Conservation (phyloP, 2,113 vertebrate genomes). For the Sander vitreus region DNA sequence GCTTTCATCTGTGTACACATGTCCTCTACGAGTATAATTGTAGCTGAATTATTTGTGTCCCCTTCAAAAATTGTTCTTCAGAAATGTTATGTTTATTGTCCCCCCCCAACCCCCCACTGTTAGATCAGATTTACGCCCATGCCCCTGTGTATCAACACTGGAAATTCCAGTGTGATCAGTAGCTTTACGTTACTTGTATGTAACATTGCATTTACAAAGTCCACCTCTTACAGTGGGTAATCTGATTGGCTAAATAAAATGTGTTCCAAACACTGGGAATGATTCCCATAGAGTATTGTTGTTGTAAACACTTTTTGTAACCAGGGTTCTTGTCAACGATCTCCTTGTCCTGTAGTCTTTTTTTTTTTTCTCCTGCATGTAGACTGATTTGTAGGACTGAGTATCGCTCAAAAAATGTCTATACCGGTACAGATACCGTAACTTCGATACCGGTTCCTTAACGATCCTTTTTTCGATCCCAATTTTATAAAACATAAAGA, state of each 20-base stretch:
- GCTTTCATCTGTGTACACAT: too few species aligned
- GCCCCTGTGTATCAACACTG: not conserved
- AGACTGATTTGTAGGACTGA: not conserved
- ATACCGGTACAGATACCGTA: too few species aligned
- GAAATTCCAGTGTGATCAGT: not conserved
- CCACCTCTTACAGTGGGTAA: not conserved
- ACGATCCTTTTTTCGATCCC: too few species aligned
- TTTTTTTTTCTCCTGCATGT: not conserved
- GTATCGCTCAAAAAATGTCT: too few species aligned
- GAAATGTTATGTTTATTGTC: too few species aligned
- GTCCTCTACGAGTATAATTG: too few species aligned
- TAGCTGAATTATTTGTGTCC: too few species aligned
- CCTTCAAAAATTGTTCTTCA: too few species aligned
- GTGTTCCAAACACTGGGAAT: not conserved
- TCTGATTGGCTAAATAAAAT: not conserved
- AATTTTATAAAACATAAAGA: too few species aligned
- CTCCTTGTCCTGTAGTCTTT: not conserved
- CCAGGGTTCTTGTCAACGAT: not conserved
- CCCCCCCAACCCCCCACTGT: too few species aligned
- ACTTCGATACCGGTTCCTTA: too few species aligned
- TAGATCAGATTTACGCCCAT: too few species aligned
- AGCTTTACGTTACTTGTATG: not conserved
- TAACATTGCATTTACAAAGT: not conserved
- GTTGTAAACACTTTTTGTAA: not conserved
- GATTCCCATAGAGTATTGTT: not conserved